Conservation (phyloP, 1,140 invertebrate genomes). For the Halesus radiatus region DNA sequence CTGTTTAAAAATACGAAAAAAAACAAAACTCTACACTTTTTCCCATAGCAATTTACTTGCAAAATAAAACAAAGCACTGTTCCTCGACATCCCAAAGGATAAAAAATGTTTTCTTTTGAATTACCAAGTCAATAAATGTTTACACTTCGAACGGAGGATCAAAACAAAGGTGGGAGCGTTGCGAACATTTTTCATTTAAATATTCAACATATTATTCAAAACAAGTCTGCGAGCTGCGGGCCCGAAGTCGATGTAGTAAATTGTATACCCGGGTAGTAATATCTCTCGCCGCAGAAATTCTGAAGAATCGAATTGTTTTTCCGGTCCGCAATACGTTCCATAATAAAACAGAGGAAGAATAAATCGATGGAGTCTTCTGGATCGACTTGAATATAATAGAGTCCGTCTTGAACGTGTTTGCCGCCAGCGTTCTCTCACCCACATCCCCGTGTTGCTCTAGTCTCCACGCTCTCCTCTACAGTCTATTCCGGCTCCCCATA, state of each 20-base stretch:
- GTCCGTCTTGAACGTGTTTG: conserved; percentile 12
- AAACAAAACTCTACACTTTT: too few relatives aligned
- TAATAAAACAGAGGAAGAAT: conserved; percentile 40
- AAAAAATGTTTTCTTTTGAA: conserved; percentile 19
- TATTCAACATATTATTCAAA: conserved; percentile 27
- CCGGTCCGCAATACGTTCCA: conserved; percentile 40
- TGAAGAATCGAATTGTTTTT: conserved; percentile 39
- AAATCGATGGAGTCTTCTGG: conserved; percentile 37
- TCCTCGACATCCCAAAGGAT: not conserved
- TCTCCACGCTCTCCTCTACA: too few relatives aligned
- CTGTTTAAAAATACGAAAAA: too few relatives aligned
- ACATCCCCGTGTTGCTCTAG: too few relatives aligned
- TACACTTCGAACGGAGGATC: conserved; percentile 16
- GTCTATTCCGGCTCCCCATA: not conserved
- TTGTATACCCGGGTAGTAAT: too few relatives aligned
- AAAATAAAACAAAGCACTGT: not conserved
- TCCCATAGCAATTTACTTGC: too few relatives aligned
- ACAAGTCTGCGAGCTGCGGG: not conserved
- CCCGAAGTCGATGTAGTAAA: not conserved
- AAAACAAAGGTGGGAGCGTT: not conserved
- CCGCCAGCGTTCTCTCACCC: not conserved
- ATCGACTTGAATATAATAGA: conserved; percentile 44
- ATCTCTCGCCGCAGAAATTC: too few relatives aligned
- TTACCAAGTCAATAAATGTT: conserved; percentile 12
- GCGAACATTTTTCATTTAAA: conserved; percentile 27